Evolutionary conservation across 1,140 invertebrate species (phyloP), one percentile per base, ranked within the genome.

Genomic region (Dendrolimus kikuchii): DNA sequence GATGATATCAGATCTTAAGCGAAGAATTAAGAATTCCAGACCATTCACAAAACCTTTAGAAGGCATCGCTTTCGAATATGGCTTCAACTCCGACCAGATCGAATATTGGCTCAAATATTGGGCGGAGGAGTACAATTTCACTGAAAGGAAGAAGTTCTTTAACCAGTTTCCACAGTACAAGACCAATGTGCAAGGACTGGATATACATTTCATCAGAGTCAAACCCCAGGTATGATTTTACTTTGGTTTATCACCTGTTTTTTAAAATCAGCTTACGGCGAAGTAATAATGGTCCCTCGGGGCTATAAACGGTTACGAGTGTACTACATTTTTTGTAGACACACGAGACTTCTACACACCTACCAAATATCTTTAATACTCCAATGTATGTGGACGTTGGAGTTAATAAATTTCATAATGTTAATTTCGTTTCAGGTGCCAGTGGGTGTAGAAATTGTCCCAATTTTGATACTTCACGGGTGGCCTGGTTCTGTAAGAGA

Each of bases 401-500:
- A 23, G 23, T 23, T 23, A 23, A 23, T 23, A 23, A 23, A 23
- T 1, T 23, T 23, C 23, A 23, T 23, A 23, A 23, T 23, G 23
- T 23, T 23, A 3, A 23, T 23, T 45, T 45, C 5, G n/a, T 59
- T 56, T 10, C 52, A 77, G 66, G 65, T 67, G 2, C 52, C 63
- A 39, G 9, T 55, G 37, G 60, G 59, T 38, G 64, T 66, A 7
- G 87, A 72, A 86, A 87, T 94, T 4, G 51, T 93, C 5, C 94
- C 94, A 2, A 49, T 96, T n/a, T 66, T 97, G 0, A 8, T 98
- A 2, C 59, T 95, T 4, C 95, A 98, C 68, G 96, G 96, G 5
- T 98, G 95, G 95, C 96, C 96, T 2, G 95, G 96, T 38, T 94
- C 94, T 0, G 88, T 97, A 0, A 86, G 92, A 7, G 95, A 98